These are phyloP conservation scores for Callopanchax toddi DNA, from an alignment of 2,113 vertebrate genomes.

Conservation along the genomic window DNA sequence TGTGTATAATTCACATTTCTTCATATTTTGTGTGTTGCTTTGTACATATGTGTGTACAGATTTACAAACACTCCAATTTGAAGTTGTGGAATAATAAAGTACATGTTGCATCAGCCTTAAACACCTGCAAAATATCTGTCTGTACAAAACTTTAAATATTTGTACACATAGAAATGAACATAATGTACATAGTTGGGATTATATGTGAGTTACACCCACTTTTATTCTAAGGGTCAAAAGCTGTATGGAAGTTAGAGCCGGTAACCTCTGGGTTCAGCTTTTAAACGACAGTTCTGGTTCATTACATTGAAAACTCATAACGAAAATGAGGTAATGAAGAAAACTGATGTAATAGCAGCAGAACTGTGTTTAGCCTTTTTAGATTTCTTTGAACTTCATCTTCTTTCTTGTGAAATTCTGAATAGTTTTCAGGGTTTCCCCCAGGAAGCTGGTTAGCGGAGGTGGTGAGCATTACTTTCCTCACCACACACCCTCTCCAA, in stretches of 20 bases:
- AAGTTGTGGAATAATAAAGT: constrained; percentile 62
- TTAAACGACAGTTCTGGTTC: constrained; percentile 35
- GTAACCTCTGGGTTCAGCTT: constrained; percentile 11
- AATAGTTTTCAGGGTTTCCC: constrained; percentile 41
- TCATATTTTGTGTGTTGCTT: constrained; percentile 37
- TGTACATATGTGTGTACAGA: constrained; percentile 44
- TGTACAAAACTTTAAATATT: constrained; percentile 73
- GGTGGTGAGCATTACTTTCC: constrained; percentile 13
- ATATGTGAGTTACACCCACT: constrained; percentile 44
- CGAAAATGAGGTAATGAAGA: neutral
- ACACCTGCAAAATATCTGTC: constrained; percentile 71
- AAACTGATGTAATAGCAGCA: neutral
- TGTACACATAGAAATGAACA: constrained; percentile 63
- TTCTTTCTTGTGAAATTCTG: constrained; percentile 54
- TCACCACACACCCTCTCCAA: neutral
- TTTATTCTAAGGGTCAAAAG: constrained; percentile 23
- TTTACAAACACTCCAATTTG: constrained; percentile 73
- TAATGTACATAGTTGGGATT: constrained; percentile 56
- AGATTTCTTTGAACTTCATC: constrained; percentile 2
- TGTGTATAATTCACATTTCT: constrained; percentile 39
- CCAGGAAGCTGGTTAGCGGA: constrained; percentile 39
- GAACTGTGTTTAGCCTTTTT: neutral
- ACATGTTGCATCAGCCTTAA: constrained; percentile 59
- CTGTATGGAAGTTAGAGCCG: no score
- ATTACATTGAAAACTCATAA: neutral